These are phyloP conservation scores for Desmophyllum pertusum DNA, from an alignment of 92 coral and sea anemone genomes.

Conservation along the genomic window DNA sequence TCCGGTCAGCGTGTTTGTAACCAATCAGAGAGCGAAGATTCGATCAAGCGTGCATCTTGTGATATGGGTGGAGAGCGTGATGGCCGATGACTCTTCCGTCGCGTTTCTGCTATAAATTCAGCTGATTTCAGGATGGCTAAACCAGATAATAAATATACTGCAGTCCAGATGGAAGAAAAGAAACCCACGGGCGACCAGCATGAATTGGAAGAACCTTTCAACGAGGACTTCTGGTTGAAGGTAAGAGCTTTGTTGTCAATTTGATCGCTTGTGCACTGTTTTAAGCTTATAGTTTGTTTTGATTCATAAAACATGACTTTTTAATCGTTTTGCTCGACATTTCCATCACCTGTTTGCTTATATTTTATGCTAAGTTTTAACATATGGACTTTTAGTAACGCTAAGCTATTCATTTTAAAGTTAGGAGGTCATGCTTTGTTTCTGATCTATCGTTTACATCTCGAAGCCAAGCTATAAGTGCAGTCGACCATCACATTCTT, in stretches of 20 bases:
- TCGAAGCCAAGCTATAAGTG: neutral
- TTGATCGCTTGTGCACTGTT: neutral
- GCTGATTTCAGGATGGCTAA: constrained; percentile 52
- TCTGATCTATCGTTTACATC: neutral
- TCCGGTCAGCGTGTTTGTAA: constrained; percentile 19
- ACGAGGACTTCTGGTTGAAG: constrained; percentile 90
- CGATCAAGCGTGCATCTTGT: constrained; percentile 11
- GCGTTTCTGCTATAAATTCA: constrained; percentile 19
- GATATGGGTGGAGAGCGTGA: constrained; percentile 26
- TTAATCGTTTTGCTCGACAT: neutral
- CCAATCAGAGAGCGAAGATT: constrained; percentile 26
- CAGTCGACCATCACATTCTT: neutral
- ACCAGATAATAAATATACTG: constrained; percentile 44
- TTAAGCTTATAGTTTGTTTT: neutral
- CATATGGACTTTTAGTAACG: neutral
- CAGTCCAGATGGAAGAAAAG: constrained; percentile 73
- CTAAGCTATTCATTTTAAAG: neutral
- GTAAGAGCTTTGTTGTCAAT: constrained; percentile 42
- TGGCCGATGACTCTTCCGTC: constrained; percentile 13
- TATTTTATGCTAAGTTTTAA: neutral
- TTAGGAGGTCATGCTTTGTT: neutral
- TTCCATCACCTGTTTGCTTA: neutral
- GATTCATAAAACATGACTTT: constrained; percentile 6
- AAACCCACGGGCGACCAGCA: constrained; percentile 29
- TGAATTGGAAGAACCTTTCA: constrained; percentile 77